These are phyloP conservation scores for Pyralis farinalis DNA, from an alignment of 2,888 invertebrate species.

Conservation along the genomic window DNA sequence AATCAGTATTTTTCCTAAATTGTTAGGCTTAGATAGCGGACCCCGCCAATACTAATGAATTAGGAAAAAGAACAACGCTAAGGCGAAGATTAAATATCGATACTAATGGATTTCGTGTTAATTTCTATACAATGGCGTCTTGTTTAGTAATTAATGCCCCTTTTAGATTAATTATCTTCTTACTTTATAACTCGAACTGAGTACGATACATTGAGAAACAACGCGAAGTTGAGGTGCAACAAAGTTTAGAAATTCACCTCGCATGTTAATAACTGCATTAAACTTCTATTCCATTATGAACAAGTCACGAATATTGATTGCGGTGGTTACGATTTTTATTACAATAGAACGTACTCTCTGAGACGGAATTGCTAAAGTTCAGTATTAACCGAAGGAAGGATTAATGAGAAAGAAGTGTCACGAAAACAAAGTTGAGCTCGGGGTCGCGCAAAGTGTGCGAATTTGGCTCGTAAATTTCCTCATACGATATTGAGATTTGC, in stretches of 20 bases:
- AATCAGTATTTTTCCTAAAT: no score
- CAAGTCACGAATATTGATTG: conserved; percentile 4
- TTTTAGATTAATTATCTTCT: no score
- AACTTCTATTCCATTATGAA: neutral
- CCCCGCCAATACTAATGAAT: no score
- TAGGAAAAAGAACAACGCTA: no score
- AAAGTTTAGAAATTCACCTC: neutral
- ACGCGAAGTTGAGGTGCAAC: neutral
- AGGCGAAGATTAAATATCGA: no score
- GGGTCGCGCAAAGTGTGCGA: conserved; percentile 8
- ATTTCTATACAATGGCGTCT: no score
- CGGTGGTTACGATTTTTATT: neutral
- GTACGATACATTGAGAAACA: no score
- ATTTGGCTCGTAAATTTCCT: conserved; percentile 1
- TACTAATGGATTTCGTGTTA: no score
- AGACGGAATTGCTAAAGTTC: no score
- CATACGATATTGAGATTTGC: neutral
- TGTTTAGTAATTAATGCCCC: no score
- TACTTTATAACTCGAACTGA: neutral
- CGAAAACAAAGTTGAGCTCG: conserved; percentile 12
- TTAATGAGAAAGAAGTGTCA: conserved; percentile 18
- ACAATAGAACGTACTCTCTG: no score
- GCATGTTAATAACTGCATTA: neutral
- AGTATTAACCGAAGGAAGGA: conserved; percentile 6
- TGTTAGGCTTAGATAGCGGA: no score